A percentile compares a stretch with the other conserved stretches of the same genome.
These are phyloP conservation scores for Beroe forskalii DNA, from an alignment of 37 sponge, comb jelly and placozoan genomes.

Conservation along the genomic window DNA sequence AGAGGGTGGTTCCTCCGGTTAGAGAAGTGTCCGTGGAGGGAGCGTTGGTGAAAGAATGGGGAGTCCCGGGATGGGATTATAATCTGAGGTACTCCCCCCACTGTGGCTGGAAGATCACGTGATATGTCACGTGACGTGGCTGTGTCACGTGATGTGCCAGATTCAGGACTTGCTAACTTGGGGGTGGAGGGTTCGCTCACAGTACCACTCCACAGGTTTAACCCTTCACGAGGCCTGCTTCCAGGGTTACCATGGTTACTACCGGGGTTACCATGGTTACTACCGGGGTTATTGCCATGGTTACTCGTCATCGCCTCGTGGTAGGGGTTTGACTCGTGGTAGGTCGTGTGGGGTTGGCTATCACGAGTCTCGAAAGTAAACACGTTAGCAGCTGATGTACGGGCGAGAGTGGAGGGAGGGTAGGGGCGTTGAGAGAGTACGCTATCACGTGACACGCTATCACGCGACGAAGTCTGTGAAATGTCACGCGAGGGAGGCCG, in stretches of 20 bases:
- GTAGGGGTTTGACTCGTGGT: too few relatives aligned
- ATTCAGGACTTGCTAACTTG: background rate
- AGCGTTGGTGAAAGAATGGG: slow-evolving; percentile 10
- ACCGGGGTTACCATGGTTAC: too few relatives aligned
- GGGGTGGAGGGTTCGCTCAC: slow-evolving; percentile 35
- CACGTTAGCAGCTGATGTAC: background rate
- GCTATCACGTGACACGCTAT: background rate
- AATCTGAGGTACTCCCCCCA: background rate
- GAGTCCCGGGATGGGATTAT: background rate
- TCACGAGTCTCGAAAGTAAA: slow-evolving; percentile 12
- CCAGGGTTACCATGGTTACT: background rate
- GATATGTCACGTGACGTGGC: too few relatives aligned
- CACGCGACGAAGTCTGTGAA: too few relatives aligned
- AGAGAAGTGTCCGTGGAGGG: slow-evolving; percentile 3
- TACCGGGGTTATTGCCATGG: too few relatives aligned
- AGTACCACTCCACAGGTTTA: slow-evolving; percentile 14
- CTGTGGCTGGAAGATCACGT: too few relatives aligned
- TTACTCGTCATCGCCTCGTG: too few relatives aligned
- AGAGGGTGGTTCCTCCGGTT: slow-evolving; percentile 18
- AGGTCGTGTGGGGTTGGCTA: too few relatives aligned
- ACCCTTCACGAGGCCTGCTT: background rate
- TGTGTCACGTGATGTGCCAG: too few relatives aligned
- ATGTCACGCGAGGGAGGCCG: too few relatives aligned
- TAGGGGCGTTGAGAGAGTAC: background rate
- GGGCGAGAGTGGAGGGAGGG: background rate